These are phyloP conservation scores for Pogonomyrmex barbatus DNA, from an alignment of 1,140 invertebrate species.

Conservation along the genomic window DNA sequence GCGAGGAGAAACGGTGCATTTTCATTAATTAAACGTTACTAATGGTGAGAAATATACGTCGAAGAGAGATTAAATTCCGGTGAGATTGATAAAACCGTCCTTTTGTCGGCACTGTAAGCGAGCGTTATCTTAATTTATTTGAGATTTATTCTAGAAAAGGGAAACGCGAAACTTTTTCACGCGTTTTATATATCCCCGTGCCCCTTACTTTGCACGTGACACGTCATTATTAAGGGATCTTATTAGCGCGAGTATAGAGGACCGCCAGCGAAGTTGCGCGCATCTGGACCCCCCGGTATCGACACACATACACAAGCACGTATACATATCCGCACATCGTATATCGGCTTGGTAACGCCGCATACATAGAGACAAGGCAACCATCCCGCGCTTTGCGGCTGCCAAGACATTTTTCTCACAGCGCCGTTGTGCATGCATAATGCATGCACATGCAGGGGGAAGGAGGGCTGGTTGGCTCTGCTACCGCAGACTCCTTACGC, in stretches of 20 bases:
- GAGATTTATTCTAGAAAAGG: background rate
- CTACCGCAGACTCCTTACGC: slow-evolving; percentile 71
- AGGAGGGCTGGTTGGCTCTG: slow-evolving; percentile 38
- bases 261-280: slow-evolving; percentile 21
- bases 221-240: slow-evolving; percentile 27
- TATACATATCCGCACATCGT: background rate
- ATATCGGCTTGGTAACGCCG: slow-evolving; percentile 12
- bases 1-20: background rate
- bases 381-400: slow-evolving; percentile 64
- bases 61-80: background rate
- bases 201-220: background rate
- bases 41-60: background rate
- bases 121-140: background rate
- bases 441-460: slow-evolving; percentile 68
- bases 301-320: slow-evolving; percentile 1
- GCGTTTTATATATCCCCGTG: background rate
- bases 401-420: slow-evolving; percentile 74
- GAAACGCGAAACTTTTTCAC: background rate
- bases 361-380: slow-evolving; percentile 26
- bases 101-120: background rate
- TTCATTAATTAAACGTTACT: slow-evolving; percentile 14
- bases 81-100: background rate
- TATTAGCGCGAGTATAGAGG: slow-evolving; percentile 38
- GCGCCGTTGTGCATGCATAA: slow-evolving; percentile 71
- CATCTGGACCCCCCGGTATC: slow-evolving; percentile 38